A percentile compares a stretch with the other conserved stretches of the same genome.
phyloP scores from a whole-genome alignment of 2,888 invertebrate genomes.

The Tryphoninae sp. region DNA sequence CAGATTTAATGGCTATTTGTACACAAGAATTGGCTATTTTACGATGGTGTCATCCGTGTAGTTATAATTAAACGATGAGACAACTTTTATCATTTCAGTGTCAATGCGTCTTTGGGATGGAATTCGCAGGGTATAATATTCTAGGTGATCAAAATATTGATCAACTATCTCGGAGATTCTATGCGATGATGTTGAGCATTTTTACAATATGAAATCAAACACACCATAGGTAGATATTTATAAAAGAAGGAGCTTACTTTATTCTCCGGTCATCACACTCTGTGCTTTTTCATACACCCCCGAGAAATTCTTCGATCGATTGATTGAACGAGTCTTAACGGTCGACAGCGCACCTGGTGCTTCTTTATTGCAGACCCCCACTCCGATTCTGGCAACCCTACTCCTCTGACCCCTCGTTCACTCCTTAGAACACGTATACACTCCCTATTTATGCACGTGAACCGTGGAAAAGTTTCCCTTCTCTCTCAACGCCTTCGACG shows the following conservation, averaged over 20 bases:
- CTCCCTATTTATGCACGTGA: slow-evolving; percentile 54
- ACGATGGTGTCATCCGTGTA: background rate
- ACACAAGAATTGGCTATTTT: background rate
- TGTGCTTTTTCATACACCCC: slow-evolving; percentile 9
- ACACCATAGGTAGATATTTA: slow-evolving; percentile 37
- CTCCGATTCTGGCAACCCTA: slow-evolving; percentile 64
- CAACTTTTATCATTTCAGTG: background rate
- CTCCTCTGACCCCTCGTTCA: slow-evolving; percentile 16
- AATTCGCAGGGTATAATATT: background rate
- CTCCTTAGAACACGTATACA: background rate
- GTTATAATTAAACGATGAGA: slow-evolving; percentile 2
- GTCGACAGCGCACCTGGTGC: slow-evolving; percentile 72
- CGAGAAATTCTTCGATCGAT: slow-evolving; percentile 69
- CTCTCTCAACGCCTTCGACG: slow-evolving; percentile 38
- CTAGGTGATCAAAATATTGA: background rate
- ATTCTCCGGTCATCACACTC: slow-evolving; percentile 21
- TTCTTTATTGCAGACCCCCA: slow-evolving; percentile 65
- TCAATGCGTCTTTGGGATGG: background rate
- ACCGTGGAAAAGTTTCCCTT: slow-evolving; percentile 46
- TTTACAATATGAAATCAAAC: background rate
- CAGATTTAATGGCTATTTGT: slow-evolving; percentile 6
- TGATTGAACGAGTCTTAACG: slow-evolving; percentile 73
- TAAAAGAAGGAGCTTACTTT: slow-evolving; percentile 20
- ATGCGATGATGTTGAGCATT: slow-evolving; percentile 21
- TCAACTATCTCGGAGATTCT: slow-evolving; percentile 4